Percentiles rank a stretch among this genome's conserved stretches.
These are phyloP conservation scores for Diarsia rubi DNA, from an alignment of 2,888 invertebrate species.

Conservation along the genomic window DNA sequence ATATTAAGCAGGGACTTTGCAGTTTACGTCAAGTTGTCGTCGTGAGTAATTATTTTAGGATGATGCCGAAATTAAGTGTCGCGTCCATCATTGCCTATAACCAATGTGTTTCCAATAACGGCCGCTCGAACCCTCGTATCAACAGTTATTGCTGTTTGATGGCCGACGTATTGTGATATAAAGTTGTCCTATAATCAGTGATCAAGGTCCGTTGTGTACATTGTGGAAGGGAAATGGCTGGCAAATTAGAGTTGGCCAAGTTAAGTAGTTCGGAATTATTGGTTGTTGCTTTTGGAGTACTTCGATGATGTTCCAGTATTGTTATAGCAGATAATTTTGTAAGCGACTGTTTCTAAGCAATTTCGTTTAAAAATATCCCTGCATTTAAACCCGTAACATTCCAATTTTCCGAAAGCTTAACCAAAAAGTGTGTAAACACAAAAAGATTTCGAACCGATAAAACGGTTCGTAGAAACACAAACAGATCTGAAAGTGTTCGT, in stretches of 20 bases:
- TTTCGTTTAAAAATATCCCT: constrained; percentile 7
- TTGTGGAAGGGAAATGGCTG: constrained; percentile 47
- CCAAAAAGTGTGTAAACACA: constrained; percentile 35
- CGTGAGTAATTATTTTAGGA: constrained; percentile 61
- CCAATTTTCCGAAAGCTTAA: constrained; percentile 40
- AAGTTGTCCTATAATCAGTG: constrained; percentile 50
- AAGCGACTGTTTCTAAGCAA: background rate
- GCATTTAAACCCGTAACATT: constrained; percentile 23
- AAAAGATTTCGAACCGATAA: constrained; percentile 40
- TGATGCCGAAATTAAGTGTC: constrained; percentile 50
- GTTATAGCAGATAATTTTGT: background rate
- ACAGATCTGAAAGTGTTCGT: constrained; percentile 45
- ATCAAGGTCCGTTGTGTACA: constrained; percentile 40
- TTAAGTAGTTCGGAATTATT: constrained; percentile 20
- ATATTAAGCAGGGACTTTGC: constrained; percentile 61
- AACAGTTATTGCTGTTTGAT: constrained; percentile 54
- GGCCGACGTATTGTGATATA: constrained; percentile 45
- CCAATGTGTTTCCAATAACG: constrained; percentile 57
- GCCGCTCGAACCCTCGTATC: constrained; percentile 30
- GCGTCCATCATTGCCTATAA: constrained; percentile 37
- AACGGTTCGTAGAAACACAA: constrained; percentile 41
- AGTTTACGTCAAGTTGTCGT: constrained; percentile 54
- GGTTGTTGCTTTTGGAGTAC: constrained; percentile 15
- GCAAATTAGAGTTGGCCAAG: constrained; percentile 49
- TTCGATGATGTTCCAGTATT: background rate